Evolutionary conservation across 2,888 invertebrate species (phyloP), one percentile per base, ranked within the genome.

Genomic region (Globia sparganii): DNA sequence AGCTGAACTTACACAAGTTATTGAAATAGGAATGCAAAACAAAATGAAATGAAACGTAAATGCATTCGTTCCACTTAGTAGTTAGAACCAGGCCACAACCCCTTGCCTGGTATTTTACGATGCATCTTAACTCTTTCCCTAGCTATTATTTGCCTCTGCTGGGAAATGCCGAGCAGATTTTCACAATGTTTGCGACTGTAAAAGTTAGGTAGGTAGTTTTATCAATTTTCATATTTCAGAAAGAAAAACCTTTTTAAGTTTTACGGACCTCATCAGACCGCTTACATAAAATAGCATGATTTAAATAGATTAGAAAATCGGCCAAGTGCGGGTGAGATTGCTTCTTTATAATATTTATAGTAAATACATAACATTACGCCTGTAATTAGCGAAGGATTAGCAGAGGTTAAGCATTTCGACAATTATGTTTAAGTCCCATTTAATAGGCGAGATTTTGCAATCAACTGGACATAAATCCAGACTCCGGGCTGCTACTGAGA

Each of bases 41-140:
- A 74, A 78, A 81, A 72, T 43, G 28, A 78, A 84, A 81, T 87
- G 74, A 68, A 84, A 64, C 81, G 67, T 77, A 81, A 81, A 75
- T 76, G 58, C 76, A 72, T 76, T 77, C 56, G 74, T 84, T 82
- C 62, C 65, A 85, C 71, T 86, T 77, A 68, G 58, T 61, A 72
- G 71, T 76, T 66, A 49, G 64, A 84, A 64, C 53, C 68, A 78
- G 64, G 77, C 75, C 77, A 69, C 66, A 72, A 56, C 43, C 75
- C 75, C 69, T 75, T 61, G 37, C 53, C 21, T 34, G 13, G 25
- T 66, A 49, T 68, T 86, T 84, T 77, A 71, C 56, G 71, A 73
- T 34, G 68, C 62, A 28, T 77, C 69, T 72, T 56, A 75, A 69
- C 49, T 61, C 13, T 53, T 21, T 25, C n/a, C 64, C 49, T 59